phyloP scores from a whole-genome alignment of 1,140 invertebrate species.

The Diuraphis noxia region DNA sequence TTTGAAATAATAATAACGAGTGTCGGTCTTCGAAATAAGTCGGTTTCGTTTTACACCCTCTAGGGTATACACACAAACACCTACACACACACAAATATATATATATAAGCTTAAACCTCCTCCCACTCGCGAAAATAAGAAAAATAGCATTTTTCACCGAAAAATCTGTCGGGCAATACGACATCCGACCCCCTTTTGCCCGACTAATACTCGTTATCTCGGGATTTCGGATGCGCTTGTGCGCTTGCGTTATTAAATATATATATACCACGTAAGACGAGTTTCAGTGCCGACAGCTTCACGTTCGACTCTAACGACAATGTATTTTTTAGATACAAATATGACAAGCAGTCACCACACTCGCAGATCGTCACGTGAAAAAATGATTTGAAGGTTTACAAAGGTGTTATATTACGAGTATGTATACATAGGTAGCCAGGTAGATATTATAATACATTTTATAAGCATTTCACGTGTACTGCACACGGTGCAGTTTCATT shows the following conservation, averaged over 20 bases:
- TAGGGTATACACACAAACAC: too few species aligned
- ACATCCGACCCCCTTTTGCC: not conserved
- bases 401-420: not conserved
- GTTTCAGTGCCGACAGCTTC: not conserved
- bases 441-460: too few species aligned
- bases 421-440: too few species aligned
- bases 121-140: not conserved
- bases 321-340: not conserved
- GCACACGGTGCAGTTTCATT: not conserved
- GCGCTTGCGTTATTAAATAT: not conserved
- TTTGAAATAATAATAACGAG: not conserved
- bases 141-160: not conserved
- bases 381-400: not conserved
- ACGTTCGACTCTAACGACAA: not conserved
- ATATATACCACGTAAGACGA: not conserved
- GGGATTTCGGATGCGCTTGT: not conserved
- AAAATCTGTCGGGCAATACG: not conserved
- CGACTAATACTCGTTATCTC: constrained; percentile 18
- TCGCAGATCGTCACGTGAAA: not conserved
- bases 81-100: too few species aligned
- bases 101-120: not conserved
- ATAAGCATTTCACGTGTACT: too few species aligned
- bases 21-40: not conserved
- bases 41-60: not conserved
- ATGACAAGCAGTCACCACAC: not conserved